A percentile compares a stretch with the other conserved stretches of the same genome.
phyloP scores from a whole-genome alignment of 2,797 vertebrate species.

The Cossypha caffra region DNA sequence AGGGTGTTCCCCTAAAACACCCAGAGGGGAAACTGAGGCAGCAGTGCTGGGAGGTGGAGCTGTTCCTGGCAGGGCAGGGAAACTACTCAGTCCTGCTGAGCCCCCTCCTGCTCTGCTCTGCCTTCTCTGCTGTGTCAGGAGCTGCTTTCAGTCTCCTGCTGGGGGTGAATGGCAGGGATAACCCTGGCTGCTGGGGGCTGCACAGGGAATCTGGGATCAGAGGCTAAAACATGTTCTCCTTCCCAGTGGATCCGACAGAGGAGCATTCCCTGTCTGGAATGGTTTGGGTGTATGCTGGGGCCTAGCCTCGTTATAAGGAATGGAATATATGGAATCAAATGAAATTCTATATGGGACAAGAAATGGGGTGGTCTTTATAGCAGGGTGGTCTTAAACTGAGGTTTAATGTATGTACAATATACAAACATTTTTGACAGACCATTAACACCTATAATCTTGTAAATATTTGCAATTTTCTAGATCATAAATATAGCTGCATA shows the following conservation, averaged over 20 bases:
- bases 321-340: slow-evolving; percentile 79
- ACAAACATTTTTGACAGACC: slow-evolving; percentile 87
- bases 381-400: slow-evolving; percentile 82
- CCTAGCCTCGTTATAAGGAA: slow-evolving; percentile 74
- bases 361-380: slow-evolving; percentile 81
- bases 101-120: not conserved
- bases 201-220: not conserved
- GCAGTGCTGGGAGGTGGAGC: not conserved
- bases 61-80: fast-evolving
- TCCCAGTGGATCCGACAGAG: not conserved
- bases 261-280: slow-evolving; percentile 59
- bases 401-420: slow-evolving; percentile 85
- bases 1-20: fast-evolving
- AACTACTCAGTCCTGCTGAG: not conserved
- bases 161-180: not conserved
- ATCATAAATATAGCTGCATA: slow-evolving; percentile 85
- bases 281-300: slow-evolving; percentile 68
- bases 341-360: slow-evolving; percentile 81
- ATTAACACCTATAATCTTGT: slow-evolving; percentile 88
- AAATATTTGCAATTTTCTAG: slow-evolving; percentile 88
- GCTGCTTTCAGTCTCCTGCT: not conserved
- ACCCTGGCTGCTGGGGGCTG: slow-evolving; percentile 37
- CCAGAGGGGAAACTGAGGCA: not conserved
- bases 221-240: not conserved
- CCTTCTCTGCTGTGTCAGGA: not conserved